These are phyloP conservation scores for Rhopilema esculentum DNA, from an alignment of 30 jellyfish, hydroid and myxozoan genomes.

Conservation along the genomic window DNA sequence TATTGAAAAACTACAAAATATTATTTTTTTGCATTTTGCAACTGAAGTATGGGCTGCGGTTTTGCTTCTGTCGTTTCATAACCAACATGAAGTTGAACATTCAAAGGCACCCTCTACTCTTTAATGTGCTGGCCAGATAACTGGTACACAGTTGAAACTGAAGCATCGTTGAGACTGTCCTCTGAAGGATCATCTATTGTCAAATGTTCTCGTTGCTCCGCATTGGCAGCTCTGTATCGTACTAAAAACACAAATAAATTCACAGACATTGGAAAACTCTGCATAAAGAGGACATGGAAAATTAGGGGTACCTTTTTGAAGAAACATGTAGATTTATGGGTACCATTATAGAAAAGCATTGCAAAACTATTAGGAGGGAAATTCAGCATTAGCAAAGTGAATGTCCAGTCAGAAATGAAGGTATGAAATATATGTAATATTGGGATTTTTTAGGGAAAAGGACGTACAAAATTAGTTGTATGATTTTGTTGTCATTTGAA, in stretches of 20 bases:
- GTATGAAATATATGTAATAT: no score
- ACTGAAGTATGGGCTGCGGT: not conserved
- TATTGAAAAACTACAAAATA: not conserved
- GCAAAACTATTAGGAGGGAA: no score
- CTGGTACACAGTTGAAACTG: conserved; percentile 65
- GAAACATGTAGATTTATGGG: no score
- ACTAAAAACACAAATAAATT: conserved; percentile 11
- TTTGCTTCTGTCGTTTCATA: not conserved
- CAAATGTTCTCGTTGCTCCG: conserved; percentile 52
- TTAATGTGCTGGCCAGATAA: conserved; percentile 71
- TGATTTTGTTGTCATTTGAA: no score
- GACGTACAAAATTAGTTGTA: no score
- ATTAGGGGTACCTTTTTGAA: no score
- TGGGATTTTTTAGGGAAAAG: no score
- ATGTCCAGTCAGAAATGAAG: no score
- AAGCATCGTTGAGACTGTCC: conserved; percentile 49
- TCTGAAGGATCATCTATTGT: conserved; percentile 59
- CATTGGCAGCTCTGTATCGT: conserved; percentile 66
- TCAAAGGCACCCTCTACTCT: conserved; percentile 15
- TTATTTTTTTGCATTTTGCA: not conserved
- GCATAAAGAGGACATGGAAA: no score
- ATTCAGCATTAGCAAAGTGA: no score
- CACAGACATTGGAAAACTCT: not conserved
- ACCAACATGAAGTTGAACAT: not conserved
- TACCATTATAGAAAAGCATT: no score